phyloP scores from a whole-genome alignment of 2,113 vertebrate species.

The Platysteira castanea region DNA sequence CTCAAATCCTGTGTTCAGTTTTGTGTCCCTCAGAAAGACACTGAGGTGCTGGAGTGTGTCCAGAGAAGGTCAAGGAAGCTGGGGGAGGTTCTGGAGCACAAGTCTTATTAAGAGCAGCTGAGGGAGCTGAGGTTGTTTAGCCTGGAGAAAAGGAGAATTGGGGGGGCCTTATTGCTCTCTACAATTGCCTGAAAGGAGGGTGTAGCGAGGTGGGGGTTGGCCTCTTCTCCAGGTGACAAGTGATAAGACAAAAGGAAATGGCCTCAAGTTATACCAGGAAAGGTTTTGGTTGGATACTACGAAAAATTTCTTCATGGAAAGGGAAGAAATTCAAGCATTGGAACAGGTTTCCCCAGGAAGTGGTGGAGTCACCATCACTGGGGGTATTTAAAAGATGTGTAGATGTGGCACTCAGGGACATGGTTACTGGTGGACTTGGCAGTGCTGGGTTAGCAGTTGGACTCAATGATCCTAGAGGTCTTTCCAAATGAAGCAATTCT shows the following conservation, averaged over 20 bases:
- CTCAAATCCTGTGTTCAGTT: neutral
- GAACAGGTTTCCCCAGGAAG: neutral
- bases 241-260: neutral
- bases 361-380: neutral
- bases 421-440: neutral
- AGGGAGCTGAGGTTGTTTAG: neutral
- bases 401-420: neutral
- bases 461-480: neutral
- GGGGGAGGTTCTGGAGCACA: neutral
- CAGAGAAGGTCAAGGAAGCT: neutral
- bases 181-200: neutral
- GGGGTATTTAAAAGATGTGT: neutral
- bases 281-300: neutral
- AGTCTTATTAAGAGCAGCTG: neutral
- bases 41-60: neutral
- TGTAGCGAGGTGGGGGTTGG: neutral
- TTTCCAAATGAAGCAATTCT: neutral
- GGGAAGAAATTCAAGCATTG: neutral
- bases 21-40: neutral
- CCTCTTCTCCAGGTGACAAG: neutral
- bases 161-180: rapidly evolving
- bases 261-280: neutral
- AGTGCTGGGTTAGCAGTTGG: neutral
- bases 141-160: neutral
- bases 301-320: neutral